Evolutionary conservation across 2,113 vertebrate species (phyloP).

Genomic region (Stictonetta naevosa): DNA sequence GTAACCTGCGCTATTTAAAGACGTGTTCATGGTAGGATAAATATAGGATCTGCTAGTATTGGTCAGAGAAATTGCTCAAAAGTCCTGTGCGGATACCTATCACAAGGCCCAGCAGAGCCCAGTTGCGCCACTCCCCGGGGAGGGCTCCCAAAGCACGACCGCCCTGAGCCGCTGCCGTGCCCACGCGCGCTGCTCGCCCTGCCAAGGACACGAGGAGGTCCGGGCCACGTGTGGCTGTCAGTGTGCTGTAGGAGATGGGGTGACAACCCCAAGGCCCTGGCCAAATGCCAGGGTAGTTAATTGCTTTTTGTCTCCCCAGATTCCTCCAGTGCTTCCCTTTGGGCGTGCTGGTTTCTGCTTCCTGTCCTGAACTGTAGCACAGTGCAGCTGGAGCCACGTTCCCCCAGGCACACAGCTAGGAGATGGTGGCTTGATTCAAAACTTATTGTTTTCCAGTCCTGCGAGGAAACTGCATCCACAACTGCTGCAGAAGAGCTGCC

Average conservation of each 20-base stretch:
- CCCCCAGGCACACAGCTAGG: background rate
- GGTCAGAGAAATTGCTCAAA: fast-evolving
- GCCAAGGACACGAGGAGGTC: background rate
- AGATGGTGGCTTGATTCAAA: background rate
- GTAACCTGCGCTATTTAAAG: constrained; percentile 4
- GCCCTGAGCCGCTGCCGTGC: fast-evolving
- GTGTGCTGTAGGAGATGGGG: background rate
- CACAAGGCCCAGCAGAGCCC: background rate
- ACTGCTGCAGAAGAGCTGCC: background rate
- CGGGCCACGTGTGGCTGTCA: fast-evolving
- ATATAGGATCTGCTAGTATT: background rate
- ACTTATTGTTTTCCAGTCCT: background rate
- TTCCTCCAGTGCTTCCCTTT: background rate
- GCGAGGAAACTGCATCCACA: background rate
- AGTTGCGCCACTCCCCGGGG: background rate
- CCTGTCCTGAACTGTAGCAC: background rate
- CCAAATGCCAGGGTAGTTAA: background rate
- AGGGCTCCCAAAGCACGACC: background rate
- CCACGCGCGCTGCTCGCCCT: fast-evolving
- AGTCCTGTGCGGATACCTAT: background rate
- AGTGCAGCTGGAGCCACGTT: background rate
- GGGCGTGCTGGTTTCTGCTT: background rate
- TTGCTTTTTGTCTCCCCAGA: background rate
- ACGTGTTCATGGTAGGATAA: constrained; percentile 12
- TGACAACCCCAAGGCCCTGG: background rate